Conservation (phyloP, 2,797 vertebrate species). For the Monodelphis domestica region DNA sequence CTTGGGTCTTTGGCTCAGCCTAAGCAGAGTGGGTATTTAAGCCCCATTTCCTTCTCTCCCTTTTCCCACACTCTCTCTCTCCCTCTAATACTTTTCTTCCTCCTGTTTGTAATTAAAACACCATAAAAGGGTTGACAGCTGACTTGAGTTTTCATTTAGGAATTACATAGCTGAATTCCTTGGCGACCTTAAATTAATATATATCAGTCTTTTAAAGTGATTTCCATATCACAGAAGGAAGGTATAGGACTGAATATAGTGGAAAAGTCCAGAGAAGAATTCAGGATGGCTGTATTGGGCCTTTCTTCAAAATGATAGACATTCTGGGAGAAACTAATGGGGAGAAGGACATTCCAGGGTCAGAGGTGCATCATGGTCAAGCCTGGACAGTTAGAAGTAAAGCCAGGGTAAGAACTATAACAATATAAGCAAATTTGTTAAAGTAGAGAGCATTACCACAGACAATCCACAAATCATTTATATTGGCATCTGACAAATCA, state of each 20-base stretch:
- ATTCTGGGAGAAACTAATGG: background rate
- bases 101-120: too few relatives aligned
- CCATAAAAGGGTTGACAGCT: too few relatives aligned
- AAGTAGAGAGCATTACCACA: background rate
- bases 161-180: too few relatives aligned
- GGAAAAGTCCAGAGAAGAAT: background rate
- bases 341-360: background rate
- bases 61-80: too few relatives aligned
- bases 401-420: background rate
- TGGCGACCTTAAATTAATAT: too few relatives aligned
- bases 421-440: background rate
- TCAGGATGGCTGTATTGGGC: background rate
- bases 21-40: too few relatives aligned
- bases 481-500: background rate
- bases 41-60: too few relatives aligned
- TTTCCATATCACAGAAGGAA: too few relatives aligned
- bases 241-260: background rate
- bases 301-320: background rate
- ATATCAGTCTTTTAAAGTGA: too few relatives aligned
- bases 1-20: too few relatives aligned
- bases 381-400: background rate
- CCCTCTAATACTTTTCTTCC: too few relatives aligned
- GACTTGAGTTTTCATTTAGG: too few relatives aligned
- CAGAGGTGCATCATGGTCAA: background rate
- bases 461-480: background rate